phyloP scores from a whole-genome alignment of 2,113 vertebrate species.

The Malurus cyaneus region DNA sequence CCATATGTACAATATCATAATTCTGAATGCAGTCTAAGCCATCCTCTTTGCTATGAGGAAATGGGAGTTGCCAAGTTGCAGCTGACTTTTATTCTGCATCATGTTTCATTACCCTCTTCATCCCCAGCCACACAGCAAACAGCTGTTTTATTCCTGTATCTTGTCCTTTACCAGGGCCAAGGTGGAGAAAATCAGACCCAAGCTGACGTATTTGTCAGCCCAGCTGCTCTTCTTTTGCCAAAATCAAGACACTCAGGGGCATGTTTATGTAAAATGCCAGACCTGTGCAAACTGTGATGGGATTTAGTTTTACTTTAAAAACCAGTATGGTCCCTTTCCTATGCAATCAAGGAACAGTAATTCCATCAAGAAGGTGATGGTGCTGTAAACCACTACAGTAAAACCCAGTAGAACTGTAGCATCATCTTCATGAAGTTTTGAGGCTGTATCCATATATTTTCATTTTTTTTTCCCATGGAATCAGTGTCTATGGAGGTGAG shows the following conservation, averaged over 20 bases:
- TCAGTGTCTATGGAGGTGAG: background rate
- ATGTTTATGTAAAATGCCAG: background rate
- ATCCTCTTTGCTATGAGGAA: constrained; percentile 4
- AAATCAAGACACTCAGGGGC: background rate
- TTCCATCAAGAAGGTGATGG: background rate
- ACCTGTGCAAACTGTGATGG: background rate
- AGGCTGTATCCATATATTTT: background rate
- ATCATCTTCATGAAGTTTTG: background rate
- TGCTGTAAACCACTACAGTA: background rate
- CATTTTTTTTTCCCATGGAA: background rate
- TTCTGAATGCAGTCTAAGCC: background rate
- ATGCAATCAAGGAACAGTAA: background rate
- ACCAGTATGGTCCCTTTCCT: background rate
- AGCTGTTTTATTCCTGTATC: constrained; percentile 35
- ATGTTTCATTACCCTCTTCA: constrained; percentile 32
- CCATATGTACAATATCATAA: background rate
- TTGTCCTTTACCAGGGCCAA: background rate
- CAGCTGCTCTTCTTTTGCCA: background rate
- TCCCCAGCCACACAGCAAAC: background rate
- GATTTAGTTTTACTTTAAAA: constrained; percentile 7
- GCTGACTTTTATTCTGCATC: constrained; percentile 31
- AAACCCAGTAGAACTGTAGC: background rate
- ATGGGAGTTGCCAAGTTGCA: constrained; percentile 16
- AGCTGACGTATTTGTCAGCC: background rate
- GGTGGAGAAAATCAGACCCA: background rate